Base-by-base conservation (phyloP, 1,140 invertebrate genomes). In the Teleopsis dalmanni region DNA sequence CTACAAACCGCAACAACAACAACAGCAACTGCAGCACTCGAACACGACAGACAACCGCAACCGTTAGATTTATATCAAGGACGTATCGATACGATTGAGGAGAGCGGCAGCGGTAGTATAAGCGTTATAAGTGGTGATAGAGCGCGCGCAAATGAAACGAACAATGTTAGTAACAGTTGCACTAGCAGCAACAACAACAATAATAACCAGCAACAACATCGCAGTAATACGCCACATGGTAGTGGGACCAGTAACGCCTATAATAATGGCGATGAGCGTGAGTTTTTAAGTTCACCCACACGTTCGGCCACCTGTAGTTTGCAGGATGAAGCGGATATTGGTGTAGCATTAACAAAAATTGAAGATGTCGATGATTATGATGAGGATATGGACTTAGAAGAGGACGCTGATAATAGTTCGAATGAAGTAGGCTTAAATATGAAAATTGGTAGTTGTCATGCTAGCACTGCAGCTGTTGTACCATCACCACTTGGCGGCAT, bases 1-100 rank as follows among this genome's bases (percentile, higher is more conserved):
- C 33, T 56, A 18, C 54, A 40, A 36, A 36, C 22, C 34, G 44
- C 31, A 14, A 18, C 34, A 19, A 19, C 34, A 35, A 19, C 34
- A 14, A 37, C 45, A 38, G 29, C 35, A 38, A 36, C 36, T 37
- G 45, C 29, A 8, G 16, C 47, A 27, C 43, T 36, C 10, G 43
- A 51, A 16, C 35, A 36, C 11, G 46, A 36, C 25, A 42, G 63
- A 29, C 56, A 62, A 51, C 58, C 64, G 35, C 57, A 59, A 54
- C 62, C 65, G 42, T 45, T 69, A 56, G 65, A 69, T 65, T 59
- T 69, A 59, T 69, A 69, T 56, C 65, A 69, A 56, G 56, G 65
- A 54, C 62, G 59, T 44, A 53, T 46, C 46, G 55, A 33, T 22
- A 49, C 36, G 42, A 27, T 6, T 46, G 41, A 33, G 40, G 18